These are phyloP conservation scores for Muschampia plurimacula DNA, from an alignment of 2,888 invertebrate species.

Conservation along the genomic window DNA sequence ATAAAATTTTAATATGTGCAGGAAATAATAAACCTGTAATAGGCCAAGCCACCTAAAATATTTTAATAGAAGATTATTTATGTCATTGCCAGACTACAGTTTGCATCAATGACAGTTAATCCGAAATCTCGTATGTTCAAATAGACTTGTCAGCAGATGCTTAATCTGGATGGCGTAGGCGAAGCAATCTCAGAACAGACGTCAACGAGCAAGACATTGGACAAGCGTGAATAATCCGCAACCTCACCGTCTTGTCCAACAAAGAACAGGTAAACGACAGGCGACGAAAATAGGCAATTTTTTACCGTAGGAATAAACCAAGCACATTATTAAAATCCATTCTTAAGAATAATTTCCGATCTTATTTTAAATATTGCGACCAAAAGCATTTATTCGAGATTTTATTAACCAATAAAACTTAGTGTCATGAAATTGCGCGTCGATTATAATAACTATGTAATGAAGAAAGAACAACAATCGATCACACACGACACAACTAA, in stretches of 20 bases:
- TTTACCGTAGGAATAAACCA: not conserved
- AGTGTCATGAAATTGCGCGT: too few species aligned
- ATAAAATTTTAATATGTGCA: not conserved
- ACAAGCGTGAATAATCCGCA: conserved; percentile 51
- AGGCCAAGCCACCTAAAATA: not conserved
- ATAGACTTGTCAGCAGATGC: conserved; percentile 67
- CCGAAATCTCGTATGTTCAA: conserved; percentile 57
- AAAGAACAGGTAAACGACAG: conserved; percentile 14
- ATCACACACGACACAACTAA: too few species aligned
- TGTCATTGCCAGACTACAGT: not conserved
- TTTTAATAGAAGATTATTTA: not conserved
- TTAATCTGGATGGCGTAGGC: conserved; percentile 66
- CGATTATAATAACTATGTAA: too few species aligned
- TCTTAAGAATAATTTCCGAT: too few species aligned
- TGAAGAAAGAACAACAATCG: too few species aligned
- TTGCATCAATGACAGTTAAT: conserved; percentile 52
- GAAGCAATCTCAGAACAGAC: conserved; percentile 62
- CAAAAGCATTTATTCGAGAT: not conserved
- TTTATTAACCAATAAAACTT: too few species aligned
- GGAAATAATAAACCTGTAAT: not conserved
- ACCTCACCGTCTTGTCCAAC: conserved; percentile 39
- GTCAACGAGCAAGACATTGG: conserved; percentile 54
- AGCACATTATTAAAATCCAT: too few species aligned
- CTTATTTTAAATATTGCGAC: too few species aligned
- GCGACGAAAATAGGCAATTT: conserved; percentile 3